Percentiles rank a stretch among this genome's conserved stretches.
Conservation (phyloP, 1,140 invertebrate genomes). For the Leptinotarsa lineolata region DNA sequence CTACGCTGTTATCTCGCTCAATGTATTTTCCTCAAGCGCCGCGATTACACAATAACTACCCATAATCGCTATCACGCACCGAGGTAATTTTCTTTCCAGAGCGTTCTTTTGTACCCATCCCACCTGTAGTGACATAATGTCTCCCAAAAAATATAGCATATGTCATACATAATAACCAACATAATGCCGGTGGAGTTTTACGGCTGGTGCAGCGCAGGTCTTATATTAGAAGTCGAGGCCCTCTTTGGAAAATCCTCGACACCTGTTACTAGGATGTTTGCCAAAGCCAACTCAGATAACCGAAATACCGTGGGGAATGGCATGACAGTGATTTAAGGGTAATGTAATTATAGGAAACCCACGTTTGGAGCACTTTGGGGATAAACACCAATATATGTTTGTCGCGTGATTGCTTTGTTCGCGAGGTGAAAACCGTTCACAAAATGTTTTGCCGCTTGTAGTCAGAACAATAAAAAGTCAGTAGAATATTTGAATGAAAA, state of each 20-base stretch:
- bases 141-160: not conserved
- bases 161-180: slow-evolving; percentile 2
- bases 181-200: slow-evolving; percentile 2
- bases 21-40: too few species aligned
- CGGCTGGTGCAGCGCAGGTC: not conserved
- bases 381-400: not conserved
- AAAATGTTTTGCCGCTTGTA: too few species aligned
- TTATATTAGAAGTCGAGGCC: not conserved
- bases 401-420: not conserved
- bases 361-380: not conserved
- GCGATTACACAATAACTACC: not conserved
- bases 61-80: not conserved
- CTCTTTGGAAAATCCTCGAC: slow-evolving; percentile 10
- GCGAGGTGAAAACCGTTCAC: too few species aligned
- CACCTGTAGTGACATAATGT: slow-evolving; percentile 1
- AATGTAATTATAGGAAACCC: not conserved
- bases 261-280: slow-evolving; percentile 20
- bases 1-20: too few species aligned
- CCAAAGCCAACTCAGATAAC: slow-evolving; percentile 7
- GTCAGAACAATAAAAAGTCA: too few species aligned
- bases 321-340: not conserved
- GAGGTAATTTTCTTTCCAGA: not conserved
- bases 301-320: not conserved
- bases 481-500: too few species aligned
- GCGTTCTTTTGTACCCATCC: not conserved